Conservation (phyloP, 2,797 vertebrate genomes). For the Lagodon rhomboides region DNA sequence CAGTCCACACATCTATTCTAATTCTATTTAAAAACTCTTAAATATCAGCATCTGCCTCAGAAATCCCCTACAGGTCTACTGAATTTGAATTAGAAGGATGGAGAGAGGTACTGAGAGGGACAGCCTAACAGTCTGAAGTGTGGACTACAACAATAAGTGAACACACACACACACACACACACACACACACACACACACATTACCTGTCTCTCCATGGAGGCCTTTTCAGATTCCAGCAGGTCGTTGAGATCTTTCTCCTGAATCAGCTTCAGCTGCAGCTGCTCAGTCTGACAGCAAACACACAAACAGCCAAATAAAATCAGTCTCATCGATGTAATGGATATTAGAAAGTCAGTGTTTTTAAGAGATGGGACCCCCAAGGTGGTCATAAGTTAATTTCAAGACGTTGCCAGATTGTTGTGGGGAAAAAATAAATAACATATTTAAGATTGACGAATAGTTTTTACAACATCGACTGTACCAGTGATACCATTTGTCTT, state of each 20-base stretch:
- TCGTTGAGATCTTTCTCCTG: conserved; percentile 85
- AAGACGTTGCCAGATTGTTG: too few relatives aligned
- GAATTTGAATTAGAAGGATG: background rate
- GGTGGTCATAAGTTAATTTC: too few relatives aligned
- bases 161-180: conserved; percentile 25
- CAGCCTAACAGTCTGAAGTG: background rate
- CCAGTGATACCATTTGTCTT: too few relatives aligned
- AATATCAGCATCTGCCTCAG: background rate
- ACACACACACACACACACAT: conserved; percentile 15
- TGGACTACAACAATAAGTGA: background rate
- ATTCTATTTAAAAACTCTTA: background rate
- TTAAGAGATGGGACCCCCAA: background rate
- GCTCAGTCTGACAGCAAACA: conserved; percentile 76
- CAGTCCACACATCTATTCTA: background rate
- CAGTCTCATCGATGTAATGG: background rate
- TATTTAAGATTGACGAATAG: too few relatives aligned
- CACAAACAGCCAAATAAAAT: background rate
- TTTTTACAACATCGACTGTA: too few relatives aligned
- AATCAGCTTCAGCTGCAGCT: conserved; percentile 85
- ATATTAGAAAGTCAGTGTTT: background rate
- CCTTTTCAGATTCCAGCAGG: conserved; percentile 82
- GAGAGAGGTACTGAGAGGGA: conserved; percentile 1
- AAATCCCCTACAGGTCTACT: too few relatives aligned
- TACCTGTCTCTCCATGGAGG: conserved; percentile 84
- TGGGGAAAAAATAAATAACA: too few relatives aligned